Percentiles rank a stretch among this genome's conserved stretches.
Conservation (phyloP, 2,113 vertebrate species). For the Pseudois nayaur region DNA sequence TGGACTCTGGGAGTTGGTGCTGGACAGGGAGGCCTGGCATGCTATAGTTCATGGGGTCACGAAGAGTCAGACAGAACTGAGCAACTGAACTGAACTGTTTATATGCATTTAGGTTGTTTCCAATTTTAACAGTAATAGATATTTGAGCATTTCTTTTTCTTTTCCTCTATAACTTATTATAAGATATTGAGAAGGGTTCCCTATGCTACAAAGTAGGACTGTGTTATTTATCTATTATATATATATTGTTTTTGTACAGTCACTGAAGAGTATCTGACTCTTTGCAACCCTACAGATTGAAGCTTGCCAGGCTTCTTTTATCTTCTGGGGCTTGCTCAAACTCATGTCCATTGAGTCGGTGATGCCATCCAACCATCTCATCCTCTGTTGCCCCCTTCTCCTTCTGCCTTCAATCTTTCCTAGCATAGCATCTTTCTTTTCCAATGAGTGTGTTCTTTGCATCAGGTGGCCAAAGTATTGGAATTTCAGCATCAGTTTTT, state of each 20-base stretch:
- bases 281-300: background rate
- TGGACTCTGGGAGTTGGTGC: background rate
- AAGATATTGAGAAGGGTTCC: background rate
- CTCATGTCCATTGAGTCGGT: background rate
- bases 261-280: background rate
- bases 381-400: background rate
- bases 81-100: background rate
- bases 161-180: background rate
- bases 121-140: background rate
- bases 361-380: background rate
- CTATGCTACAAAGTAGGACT: background rate
- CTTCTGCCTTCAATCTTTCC: background rate
- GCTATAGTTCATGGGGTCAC: rapidly evolving
- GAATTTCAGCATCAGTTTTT: background rate
- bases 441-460: background rate
- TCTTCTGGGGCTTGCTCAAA: background rate
- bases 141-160: background rate
- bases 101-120: background rate
- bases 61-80: background rate
- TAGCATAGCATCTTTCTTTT: background rate
- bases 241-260: background rate
- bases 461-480: background rate
- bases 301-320: background rate
- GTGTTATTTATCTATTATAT: background rate
- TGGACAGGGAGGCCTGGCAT: background rate